phyloP scores from a whole-genome alignment of 2,888 invertebrate genomes.

The Callyntrura sp. region DNA sequence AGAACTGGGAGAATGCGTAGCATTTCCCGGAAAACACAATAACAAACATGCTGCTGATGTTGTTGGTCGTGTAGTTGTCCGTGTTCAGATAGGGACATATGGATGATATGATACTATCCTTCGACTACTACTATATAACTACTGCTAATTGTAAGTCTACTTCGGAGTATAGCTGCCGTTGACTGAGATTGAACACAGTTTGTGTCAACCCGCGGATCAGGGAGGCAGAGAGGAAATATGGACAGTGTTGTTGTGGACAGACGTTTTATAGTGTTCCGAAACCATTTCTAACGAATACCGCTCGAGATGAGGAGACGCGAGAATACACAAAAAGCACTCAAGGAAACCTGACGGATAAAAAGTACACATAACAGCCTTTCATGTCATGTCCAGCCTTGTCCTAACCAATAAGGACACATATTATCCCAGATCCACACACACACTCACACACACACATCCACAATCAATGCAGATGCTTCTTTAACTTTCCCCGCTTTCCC shows the following conservation, averaged over 20 bases:
- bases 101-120: neutral
- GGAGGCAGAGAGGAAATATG: slow-evolving; percentile 18
- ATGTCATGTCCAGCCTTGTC: slow-evolving; percentile 66
- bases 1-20: neutral
- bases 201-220: slow-evolving; percentile 41
- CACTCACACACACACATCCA: slow-evolving; percentile 3
- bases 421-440: slow-evolving; percentile 29
- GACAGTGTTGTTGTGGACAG: slow-evolving; percentile 26
- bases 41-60: slow-evolving; percentile 40
- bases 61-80: slow-evolving; percentile 9
- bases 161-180: neutral
- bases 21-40: slow-evolving; percentile 10
- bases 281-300: slow-evolving; percentile 35
- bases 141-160: neutral
- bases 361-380: slow-evolving; percentile 63
- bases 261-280: slow-evolving; percentile 41
- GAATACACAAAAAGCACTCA: slow-evolving; percentile 62
- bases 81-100: neutral
- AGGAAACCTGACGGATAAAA: slow-evolving; percentile 63
- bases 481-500: neutral
- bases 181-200: slow-evolving; percentile 55
- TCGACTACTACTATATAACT: neutral
- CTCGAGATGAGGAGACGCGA: slow-evolving; percentile 19
- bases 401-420: slow-evolving; percentile 25
- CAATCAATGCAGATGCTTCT: slow-evolving; percentile 31